Conservation (phyloP, 2,797 vertebrate species). For the Prionace glauca region DNA sequence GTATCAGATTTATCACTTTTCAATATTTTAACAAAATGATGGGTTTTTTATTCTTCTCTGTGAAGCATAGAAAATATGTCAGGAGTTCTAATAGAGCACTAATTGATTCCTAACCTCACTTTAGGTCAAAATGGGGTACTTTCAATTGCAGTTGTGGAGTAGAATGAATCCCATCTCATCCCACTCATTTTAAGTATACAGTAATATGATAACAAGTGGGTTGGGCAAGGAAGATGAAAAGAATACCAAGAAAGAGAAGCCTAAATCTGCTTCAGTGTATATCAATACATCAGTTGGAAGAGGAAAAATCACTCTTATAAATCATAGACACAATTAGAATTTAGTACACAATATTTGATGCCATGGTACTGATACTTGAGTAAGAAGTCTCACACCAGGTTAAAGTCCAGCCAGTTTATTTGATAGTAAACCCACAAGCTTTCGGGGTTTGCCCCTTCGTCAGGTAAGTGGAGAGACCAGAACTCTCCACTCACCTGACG, state of each 20-base stretch:
- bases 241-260: neutral
- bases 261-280: neutral
- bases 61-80: neutral
- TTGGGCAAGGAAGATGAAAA: neutral
- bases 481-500: too few species aligned
- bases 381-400: too few species aligned
- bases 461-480: too few species aligned
- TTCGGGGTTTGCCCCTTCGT: too few species aligned
- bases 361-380: neutral
- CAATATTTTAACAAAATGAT: neutral
- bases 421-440: too few species aligned
- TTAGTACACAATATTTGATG: neutral
- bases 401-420: too few species aligned
- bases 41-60: neutral
- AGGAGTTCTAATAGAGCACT: neutral
- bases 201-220: neutral
- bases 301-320: too few species aligned
- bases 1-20: neutral
- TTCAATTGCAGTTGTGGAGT: neutral
- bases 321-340: neutral
- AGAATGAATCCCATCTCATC: neutral
- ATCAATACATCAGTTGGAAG: neutral
- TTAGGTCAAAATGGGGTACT: neutral
- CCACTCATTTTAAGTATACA: neutral
- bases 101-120: neutral